A percentile compares a stretch with the other conserved stretches of the same genome.
Conservation (phyloP, 2,797 vertebrate genomes). For the Sebastes minor region DNA sequence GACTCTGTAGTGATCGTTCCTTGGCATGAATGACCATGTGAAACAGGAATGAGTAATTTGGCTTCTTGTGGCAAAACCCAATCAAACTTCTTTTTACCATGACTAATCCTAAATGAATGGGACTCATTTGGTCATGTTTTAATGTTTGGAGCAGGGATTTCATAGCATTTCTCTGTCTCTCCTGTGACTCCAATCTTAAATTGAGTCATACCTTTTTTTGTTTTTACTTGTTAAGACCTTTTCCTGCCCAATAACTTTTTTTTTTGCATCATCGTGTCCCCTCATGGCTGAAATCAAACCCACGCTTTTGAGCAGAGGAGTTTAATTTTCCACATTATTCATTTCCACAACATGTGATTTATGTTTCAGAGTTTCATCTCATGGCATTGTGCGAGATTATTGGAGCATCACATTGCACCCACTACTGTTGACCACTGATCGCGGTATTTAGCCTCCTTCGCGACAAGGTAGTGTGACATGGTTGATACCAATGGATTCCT, state of each 20-base stretch:
- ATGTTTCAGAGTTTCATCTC: not conserved
- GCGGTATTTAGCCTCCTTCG: too few relatives aligned
- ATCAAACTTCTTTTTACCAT: slow-evolving; percentile 24
- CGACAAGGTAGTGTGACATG: too few relatives aligned
- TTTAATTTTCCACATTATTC: not conserved
- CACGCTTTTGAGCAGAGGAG: not conserved
- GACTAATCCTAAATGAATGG: slow-evolving; percentile 42
- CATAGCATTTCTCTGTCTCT: slow-evolving; percentile 17
- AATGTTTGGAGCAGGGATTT: slow-evolving; percentile 1
- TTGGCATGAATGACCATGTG: slow-evolving; percentile 11
- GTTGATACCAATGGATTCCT: too few relatives aligned
- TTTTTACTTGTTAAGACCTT: not conserved
- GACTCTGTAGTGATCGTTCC: slow-evolving; percentile 11
- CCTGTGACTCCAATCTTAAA: slow-evolving; percentile 7
- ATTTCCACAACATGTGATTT: slow-evolving; percentile 9
- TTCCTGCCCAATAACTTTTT: not conserved
- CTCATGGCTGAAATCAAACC: slow-evolving; percentile 9
- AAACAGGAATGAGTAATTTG: slow-evolving; percentile 42
- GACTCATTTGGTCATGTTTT: slow-evolving; percentile 23
- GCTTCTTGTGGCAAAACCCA: slow-evolving; percentile 6
- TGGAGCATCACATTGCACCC: not conserved
- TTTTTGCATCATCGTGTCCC: not conserved
- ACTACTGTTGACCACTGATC: not conserved
- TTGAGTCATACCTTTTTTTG: not conserved
- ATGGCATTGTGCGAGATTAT: not conserved